Conservation (phyloP, 2,113 vertebrate genomes). For the Petrocephalus microphthalmus region DNA sequence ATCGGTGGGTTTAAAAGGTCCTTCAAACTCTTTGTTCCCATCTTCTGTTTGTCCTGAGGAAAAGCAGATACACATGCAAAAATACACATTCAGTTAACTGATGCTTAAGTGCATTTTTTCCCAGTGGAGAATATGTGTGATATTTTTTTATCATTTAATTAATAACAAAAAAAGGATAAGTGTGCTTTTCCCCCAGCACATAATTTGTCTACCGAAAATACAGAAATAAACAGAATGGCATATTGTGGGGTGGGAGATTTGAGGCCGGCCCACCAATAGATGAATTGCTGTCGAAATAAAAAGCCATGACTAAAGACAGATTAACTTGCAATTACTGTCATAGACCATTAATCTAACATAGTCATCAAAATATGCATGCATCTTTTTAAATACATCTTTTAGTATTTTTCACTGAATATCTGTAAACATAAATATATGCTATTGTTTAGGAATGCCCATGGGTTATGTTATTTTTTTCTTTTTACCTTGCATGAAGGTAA, state of each 20-base stretch:
- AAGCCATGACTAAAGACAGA: background rate
- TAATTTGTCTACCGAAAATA: background rate
- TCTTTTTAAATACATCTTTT: background rate
- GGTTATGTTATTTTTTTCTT: background rate
- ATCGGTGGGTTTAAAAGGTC: conserved; percentile 46
- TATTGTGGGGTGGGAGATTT: background rate
- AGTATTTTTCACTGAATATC: too few species aligned
- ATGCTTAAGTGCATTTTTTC: background rate
- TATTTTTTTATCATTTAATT: background rate
- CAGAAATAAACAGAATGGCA: background rate
- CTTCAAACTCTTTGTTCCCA: background rate
- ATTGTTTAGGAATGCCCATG: background rate
- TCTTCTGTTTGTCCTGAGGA: background rate
- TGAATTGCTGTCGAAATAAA: background rate
- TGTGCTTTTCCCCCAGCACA: background rate
- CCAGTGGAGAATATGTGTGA: background rate
- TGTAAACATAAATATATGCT: background rate
- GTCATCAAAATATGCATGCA: background rate
- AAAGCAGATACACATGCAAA: background rate
- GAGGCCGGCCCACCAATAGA: background rate
- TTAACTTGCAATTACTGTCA: background rate
- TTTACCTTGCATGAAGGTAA: background rate
- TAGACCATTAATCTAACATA: background rate
- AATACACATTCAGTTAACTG: background rate
- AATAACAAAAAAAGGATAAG: background rate